These are phyloP conservation scores for Apodemus sylvaticus DNA, from an alignment of 2,113 vertebrate genomes.

Conservation along the genomic window DNA sequence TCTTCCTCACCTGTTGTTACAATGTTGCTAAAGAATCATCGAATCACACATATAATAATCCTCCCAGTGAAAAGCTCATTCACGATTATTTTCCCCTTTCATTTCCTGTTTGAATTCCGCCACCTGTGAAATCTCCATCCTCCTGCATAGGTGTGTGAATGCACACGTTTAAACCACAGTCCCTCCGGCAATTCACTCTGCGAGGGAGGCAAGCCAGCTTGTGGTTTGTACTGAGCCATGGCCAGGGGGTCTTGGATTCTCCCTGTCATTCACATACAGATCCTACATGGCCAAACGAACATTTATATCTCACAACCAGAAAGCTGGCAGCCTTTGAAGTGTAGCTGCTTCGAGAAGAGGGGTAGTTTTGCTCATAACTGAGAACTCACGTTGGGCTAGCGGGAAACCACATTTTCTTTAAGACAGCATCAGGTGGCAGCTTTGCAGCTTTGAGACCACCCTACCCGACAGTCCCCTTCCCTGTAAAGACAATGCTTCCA, in stretches of 20 bases:
- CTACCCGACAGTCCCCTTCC: background rate
- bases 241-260: background rate
- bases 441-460: background rate
- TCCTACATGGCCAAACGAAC: background rate
- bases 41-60: background rate
- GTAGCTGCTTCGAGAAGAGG: background rate
- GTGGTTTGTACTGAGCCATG: background rate
- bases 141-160: background rate
- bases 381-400: background rate
- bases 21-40: background rate
- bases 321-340: background rate
- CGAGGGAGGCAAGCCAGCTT: too few species aligned
- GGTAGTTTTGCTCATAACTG: background rate
- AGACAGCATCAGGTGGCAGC: background rate
- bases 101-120: background rate
- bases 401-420: background rate
- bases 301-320: background rate
- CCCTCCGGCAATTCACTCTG: background rate
- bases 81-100: background rate
- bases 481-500: background rate
- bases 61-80: background rate
- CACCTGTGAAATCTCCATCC: background rate
- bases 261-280: background rate
- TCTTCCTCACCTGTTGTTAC: background rate
- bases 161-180: accelerated